Percentiles rank a stretch among this genome's conserved stretches.
Evolutionary conservation across 2,113 vertebrate species (phyloP).

Genomic region (Scomber japonicus): DNA sequence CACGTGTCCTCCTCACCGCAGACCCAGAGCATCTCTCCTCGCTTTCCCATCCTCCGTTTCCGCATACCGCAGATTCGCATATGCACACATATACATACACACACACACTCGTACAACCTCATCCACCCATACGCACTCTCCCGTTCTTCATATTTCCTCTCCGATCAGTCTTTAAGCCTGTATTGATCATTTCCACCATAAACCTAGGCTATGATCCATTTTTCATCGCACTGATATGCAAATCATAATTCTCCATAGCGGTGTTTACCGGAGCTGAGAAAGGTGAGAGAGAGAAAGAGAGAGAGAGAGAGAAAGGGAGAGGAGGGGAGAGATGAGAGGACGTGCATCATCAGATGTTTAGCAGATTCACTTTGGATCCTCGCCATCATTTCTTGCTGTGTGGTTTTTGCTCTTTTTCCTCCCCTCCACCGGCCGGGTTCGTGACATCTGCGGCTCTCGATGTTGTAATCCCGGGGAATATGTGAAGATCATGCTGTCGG

Average conservation of each 20-base stretch:
- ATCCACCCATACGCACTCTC: slow-evolving; percentile 54
- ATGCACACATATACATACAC: slow-evolving; percentile 32
- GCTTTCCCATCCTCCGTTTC: slow-evolving; percentile 68
- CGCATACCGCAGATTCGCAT: slow-evolving; percentile 73
- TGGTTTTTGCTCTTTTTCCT: slow-evolving; percentile 14
- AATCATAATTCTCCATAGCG: slow-evolving; percentile 37
- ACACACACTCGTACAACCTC: slow-evolving; percentile 6
- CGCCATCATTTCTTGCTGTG: slow-evolving; percentile 46
- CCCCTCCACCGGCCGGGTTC: slow-evolving; percentile 36
- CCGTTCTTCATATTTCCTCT: slow-evolving; percentile 31
- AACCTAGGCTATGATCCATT: slow-evolving; percentile 24
- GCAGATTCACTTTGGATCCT: slow-evolving; percentile 53
- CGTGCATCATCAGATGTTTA: slow-evolving; percentile 73
- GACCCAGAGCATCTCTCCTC: slow-evolving; percentile 63
- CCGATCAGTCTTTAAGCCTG: slow-evolving; percentile 43
- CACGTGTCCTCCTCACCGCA: slow-evolving; percentile 80
- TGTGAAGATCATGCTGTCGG: slow-evolving; percentile 88
- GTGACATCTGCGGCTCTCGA: slow-evolving; percentile 69
- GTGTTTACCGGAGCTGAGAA: slow-evolving; percentile 50
- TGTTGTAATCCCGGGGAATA: slow-evolving; percentile 82
- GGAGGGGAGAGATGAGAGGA: slow-evolving; percentile 63
- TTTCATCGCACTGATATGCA: slow-evolving; percentile 56
- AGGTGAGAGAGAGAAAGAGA: slow-evolving; percentile 4
- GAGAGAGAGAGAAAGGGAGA: slow-evolving; percentile 1
- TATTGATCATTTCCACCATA: slow-evolving; percentile 48